Evolutionary conservation across 2,113 vertebrate genomes (phyloP), one percentile per base, ranked within the genome.

Genomic region (Spilogale gracilis): DNA sequence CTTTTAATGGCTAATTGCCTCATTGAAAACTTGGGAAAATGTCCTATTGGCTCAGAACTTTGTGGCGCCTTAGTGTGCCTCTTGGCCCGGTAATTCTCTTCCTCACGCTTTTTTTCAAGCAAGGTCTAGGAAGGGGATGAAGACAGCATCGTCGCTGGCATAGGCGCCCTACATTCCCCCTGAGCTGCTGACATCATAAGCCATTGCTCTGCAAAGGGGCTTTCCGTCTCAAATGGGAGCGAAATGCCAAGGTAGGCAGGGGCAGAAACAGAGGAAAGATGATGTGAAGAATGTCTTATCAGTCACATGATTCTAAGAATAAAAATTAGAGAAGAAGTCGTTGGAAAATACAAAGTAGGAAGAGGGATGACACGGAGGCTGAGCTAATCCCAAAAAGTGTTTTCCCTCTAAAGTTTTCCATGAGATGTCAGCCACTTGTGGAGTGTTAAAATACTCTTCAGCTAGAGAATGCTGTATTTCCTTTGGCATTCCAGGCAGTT

Each of bases 401-500:
- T 98, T 98, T 94, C 90, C 96, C 79, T 89, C 89, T 85, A 94
- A 97, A 96, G 95, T 97, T 98, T 97, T 98, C 98, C 89, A 94
- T 96, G 92, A 86, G 95, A 92, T 98, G 98, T 98, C 98, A 98
- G 98, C 98, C 98, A 98, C 98, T 99, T 91, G 50, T 97, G 98
- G 98, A 99, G 98, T 98, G 98, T 98, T 98, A 98, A 99, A 98
- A 98, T 98, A 97, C 98, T 98, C 98, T 96, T 98, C 98, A 98
- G 97, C 98, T 98, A 98, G 97, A 98, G 98, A 98, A 99, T 97
- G 98, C 98, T 97, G 97, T 98, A 98, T 99, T 99, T 99, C 98
- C 98, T 98, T 98, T 99, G 99, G 99, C 99, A 99, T 99, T 98
- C 98, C 98, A 98, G 98, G 97, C 98, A 98, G 98, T 99, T 98